Base-by-base conservation (phyloP, 2,888 invertebrate species). In the Oegoconia quadripuncta region DNA sequence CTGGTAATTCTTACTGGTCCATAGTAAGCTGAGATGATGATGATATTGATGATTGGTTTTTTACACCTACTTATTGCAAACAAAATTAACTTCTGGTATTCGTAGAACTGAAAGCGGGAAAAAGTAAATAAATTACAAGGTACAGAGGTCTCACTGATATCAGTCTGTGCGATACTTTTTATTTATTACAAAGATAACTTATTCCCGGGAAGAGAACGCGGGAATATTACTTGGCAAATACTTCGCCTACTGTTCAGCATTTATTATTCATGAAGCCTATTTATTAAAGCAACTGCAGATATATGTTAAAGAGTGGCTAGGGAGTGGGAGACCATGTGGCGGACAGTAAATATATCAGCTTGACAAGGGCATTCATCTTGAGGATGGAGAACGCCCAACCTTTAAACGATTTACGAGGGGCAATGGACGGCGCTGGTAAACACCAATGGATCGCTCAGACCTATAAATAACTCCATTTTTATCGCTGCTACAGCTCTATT, bases 351-450 rank as follows among this genome's bases (percentile, higher is more conserved):
- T 84, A 83, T 78, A 80, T 84, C 81, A 81, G 75, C 30, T 72
- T 64, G 81, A 78, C 77, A 74, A 71, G 78, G 70, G 72, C 79
- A 86, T 86, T 74, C 75, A 77, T 86, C 84, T 82, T 76, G 65
- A 78, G 75, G 75, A 78, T 74, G 74, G 72, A 73, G 73, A 73
- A 76, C 79, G 80, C 79, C 80, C 74, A 79, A 75, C 81, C 83
- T 80, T 82, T 80, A 80, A 79, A 77, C 79, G 86, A 86, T 86
- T 86, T 83, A 86, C 79, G 84, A 80, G 73, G 77, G 77, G 68
- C 68, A 64, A 62, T 72, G 69, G 63, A 64, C 67, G 68, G 62
- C 55, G 64, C 75, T 75, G 61, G 60, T 62, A 72, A 72, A 72
- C 71, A 72, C 65, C 65, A 65, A 57, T 59, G 64, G 60, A 62